Percentiles rank a stretch among this genome's conserved stretches.
Conservation (phyloP, 2,113 vertebrate genomes). For the Marcusenius ussheri region DNA sequence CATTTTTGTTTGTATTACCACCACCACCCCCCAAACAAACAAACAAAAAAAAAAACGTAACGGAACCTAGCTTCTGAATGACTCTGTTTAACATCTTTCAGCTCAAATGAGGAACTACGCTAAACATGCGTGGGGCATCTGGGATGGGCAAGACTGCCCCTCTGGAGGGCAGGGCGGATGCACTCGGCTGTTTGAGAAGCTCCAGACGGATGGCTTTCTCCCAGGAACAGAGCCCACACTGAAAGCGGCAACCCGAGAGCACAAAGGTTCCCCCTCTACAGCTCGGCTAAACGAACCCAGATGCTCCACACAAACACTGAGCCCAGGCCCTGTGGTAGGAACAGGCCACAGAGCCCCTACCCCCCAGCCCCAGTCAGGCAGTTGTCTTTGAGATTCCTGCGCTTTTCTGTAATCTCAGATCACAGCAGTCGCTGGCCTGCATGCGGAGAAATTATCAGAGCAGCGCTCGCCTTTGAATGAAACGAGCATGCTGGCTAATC, state of each 20-base stretch:
- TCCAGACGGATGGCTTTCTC: slow-evolving; percentile 68
- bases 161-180: slow-evolving; percentile 67
- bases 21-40: slow-evolving; percentile 37
- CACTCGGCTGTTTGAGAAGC: slow-evolving; percentile 74
- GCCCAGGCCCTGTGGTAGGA: slow-evolving; percentile 58
- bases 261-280: slow-evolving; percentile 50
- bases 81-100: slow-evolving; percentile 91
- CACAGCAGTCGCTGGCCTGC: slow-evolving; percentile 71
- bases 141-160: slow-evolving; percentile 74
- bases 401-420: slow-evolving; percentile 78
- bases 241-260: slow-evolving; percentile 81
- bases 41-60: slow-evolving; percentile 31
- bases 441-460: slow-evolving; percentile 71
- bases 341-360: slow-evolving; percentile 49
- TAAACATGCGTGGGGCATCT: slow-evolving; percentile 83
- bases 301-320: slow-evolving; percentile 72
- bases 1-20: slow-evolving; percentile 47
- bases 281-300: slow-evolving; percentile 84
- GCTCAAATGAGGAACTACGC: slow-evolving; percentile 81
- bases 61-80: slow-evolving; percentile 79
- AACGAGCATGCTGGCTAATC: slow-evolving; percentile 73
- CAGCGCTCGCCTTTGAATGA: slow-evolving; percentile 70
- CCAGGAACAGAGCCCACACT: slow-evolving; percentile 74
- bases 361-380: slow-evolving; percentile 32
- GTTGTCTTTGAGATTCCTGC: slow-evolving; percentile 70